phyloP scores from a whole-genome alignment of 2,113 vertebrate species.

The Phodopus roborovskii region DNA sequence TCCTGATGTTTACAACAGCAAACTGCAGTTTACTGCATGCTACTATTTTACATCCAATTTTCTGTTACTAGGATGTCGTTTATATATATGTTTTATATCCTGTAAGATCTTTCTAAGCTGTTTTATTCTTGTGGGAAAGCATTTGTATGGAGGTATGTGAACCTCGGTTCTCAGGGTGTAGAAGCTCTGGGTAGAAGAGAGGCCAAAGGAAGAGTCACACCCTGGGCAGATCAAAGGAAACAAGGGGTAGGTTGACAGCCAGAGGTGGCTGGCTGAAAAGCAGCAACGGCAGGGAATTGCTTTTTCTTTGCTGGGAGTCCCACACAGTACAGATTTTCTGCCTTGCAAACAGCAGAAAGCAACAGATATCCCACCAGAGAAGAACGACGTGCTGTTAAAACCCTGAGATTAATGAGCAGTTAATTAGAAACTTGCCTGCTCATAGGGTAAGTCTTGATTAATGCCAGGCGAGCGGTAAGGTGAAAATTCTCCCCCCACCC shows the following conservation, averaged over 20 bases:
- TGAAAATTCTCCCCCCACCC: background rate
- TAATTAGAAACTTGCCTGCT: conserved; percentile 5
- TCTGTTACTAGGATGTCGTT: background rate
- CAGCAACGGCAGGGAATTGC: background rate
- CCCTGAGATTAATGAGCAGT: background rate
- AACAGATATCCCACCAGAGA: background rate
- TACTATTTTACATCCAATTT: background rate
- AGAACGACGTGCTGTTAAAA: background rate
- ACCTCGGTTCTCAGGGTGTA: background rate
- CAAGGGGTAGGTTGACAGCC: background rate
- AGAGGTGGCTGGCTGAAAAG: background rate
- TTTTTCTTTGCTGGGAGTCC: background rate
- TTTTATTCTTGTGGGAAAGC: background rate
- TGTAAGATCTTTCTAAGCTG: background rate
- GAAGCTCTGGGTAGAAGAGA: background rate
- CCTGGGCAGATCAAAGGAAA: conserved; percentile 26
- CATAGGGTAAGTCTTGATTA: background rate
- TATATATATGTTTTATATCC: background rate
- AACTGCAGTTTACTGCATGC: conserved; percentile 3
- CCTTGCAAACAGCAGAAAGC: background rate
- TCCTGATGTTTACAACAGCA: background rate
- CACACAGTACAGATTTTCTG: background rate
- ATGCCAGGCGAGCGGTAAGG: background rate
- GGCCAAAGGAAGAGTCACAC: conserved; percentile 35
- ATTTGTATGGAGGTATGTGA: conserved; percentile 43